Evolutionary conservation across 1,140 invertebrate species (phyloP).

Genomic region (Diabrotica undecimpunctata): DNA sequence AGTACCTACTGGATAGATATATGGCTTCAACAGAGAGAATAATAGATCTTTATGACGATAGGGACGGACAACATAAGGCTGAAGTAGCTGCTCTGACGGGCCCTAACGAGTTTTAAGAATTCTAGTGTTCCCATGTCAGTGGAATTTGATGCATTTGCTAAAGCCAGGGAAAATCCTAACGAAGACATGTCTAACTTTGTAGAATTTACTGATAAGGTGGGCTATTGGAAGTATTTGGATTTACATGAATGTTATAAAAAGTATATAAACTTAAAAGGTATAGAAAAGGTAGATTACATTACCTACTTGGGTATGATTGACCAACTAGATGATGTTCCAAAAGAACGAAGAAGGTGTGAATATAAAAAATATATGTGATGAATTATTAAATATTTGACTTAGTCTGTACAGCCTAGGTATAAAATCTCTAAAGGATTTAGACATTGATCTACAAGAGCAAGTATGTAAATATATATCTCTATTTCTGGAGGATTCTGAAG

Average conservation of each 20-base stretch:
- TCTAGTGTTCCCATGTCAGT: constrained; percentile 93
- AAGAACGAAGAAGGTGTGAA: constrained; percentile 90
- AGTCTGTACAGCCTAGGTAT: constrained; percentile 82
- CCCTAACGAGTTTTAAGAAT: constrained; percentile 97
- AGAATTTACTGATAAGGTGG: constrained; percentile 99
- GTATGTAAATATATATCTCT: constrained; percentile 50
- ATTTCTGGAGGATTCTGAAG: too few species aligned
- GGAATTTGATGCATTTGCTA: constrained; percentile 93
- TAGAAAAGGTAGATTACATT: constrained; percentile 97
- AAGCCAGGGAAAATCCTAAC: constrained; percentile 80
- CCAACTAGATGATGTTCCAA: constrained; percentile 92
- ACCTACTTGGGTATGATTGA: constrained; percentile 93
- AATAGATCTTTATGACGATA: constrained; percentile 94
- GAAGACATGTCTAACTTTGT: constrained; percentile 78
- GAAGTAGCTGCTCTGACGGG: constrained; percentile 93
- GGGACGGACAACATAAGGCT: constrained; percentile 90
- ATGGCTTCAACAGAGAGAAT: constrained; percentile 79
- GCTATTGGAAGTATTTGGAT: constrained; percentile 98
- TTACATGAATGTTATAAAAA: constrained; percentile 96
- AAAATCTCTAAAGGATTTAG: constrained; percentile 87
- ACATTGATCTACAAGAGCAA: constrained; percentile 72
- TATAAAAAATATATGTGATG: constrained; percentile 86
- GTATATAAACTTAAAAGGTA: constrained; percentile 95
- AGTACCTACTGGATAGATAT: constrained; percentile 86
- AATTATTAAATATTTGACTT: constrained; percentile 83